Evolutionary conservation across 2,113 vertebrate species (phyloP), one percentile per base, ranked within the genome.

Genomic region (Gasterosteus aculeatus): DNA sequence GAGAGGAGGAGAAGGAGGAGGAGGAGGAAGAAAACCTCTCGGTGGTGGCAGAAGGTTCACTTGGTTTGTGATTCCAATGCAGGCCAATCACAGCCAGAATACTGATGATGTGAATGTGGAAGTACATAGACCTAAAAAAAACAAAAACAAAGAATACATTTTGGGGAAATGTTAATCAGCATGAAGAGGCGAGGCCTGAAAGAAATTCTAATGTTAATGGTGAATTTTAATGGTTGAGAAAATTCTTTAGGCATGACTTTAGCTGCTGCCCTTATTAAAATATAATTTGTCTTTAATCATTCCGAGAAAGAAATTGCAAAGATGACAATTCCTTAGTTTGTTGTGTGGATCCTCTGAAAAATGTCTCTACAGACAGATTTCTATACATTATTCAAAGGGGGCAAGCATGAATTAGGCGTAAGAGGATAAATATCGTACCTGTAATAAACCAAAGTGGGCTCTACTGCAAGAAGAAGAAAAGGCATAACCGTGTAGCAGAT

Each of bases 31-130:
- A 41, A 39, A 41, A 46, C 1, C 53, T 56, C 60, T 75, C 76
- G 63, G 51, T 57, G 59, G 78, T 19, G 66, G 71, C 73, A n/a
- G 62, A 78, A 58, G 74, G 58, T 67, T 84, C 78, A 56, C 79
- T 74, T 79, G 85, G 75, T 86, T 87, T 87, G 78, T 81, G 88
- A 63, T 85, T 87, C 75, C 38, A 91, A 85, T 62, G 94, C 78
- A 98, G 92, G 66, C 92, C 61, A 3, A 97, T 82, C 68, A 94
- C 91, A 44, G 94, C 90, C 92, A 98, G 92, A 92, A 98, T 90
- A 88, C 97, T 95, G 87, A 96, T 77, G 87, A 98, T 91, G 86
- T 99, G 97, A 84, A 97, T 90, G 67, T 96, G 94, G 86, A 97
- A 99, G 91, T 96, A 98, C 94, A 99, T 93, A 8, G 97, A 99